These are phyloP conservation scores for Deroplatys truncata DNA, from an alignment of 2,888 invertebrate genomes.

Conservation along the genomic window DNA sequence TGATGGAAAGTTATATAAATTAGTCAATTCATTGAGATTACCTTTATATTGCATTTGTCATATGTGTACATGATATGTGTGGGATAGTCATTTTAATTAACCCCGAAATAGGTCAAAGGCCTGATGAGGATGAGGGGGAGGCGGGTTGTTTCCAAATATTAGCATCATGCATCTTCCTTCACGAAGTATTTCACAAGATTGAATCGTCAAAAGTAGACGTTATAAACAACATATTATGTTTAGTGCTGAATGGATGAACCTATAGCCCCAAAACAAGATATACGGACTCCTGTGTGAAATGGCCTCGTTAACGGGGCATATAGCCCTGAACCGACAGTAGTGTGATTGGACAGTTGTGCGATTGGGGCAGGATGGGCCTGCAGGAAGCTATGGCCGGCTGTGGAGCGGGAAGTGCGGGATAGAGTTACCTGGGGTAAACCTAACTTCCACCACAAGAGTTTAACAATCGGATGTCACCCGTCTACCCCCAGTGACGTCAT, in stretches of 20 bases:
- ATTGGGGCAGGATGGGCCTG: no score
- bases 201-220: no score
- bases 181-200: no score
- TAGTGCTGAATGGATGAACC: not conserved
- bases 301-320: not conserved
- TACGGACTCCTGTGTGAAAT: not conserved
- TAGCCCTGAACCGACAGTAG: not conserved
- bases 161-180: no score
- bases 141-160: no score
- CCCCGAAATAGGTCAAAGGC: no score
- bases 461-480: not conserved
- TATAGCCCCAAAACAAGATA: not conserved
- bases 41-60: no score
- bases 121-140: no score
- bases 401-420: not conserved
- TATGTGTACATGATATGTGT: no score
- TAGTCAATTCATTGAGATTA: no score
- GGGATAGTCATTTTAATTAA: no score
- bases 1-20: no score
- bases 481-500: not conserved
- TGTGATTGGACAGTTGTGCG: not conserved
- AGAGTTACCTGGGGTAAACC: not conserved
- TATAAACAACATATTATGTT: not conserved
- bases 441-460: not conserved
- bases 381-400: not conserved